Evolutionary conservation across 1,140 invertebrate genomes (phyloP).

Genomic region (Drosophila bipectinata): DNA sequence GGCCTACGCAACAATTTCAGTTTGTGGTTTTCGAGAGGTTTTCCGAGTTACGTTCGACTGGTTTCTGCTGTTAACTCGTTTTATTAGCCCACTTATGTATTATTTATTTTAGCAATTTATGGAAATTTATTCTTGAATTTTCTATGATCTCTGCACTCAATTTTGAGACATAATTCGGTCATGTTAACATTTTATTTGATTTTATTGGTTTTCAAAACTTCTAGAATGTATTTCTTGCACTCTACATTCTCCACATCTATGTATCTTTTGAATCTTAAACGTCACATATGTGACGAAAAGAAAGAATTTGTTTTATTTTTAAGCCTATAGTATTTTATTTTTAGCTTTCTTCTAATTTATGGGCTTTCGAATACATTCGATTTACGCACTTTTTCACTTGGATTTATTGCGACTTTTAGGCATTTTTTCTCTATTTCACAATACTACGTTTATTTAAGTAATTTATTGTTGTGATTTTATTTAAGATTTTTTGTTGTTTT

Average conservation of each 20-base stretch:
- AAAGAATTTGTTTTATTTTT: slow-evolving; percentile 26
- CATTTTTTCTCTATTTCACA: slow-evolving; percentile 67
- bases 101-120: slow-evolving; percentile 41
- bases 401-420: slow-evolving; percentile 24
- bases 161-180: neutral
- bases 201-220: neutral
- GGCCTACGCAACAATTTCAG: slow-evolving; percentile 59
- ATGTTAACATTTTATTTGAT: slow-evolving; percentile 1
- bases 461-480: slow-evolving; percentile 39
- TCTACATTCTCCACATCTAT: slow-evolving; percentile 29
- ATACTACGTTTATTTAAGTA: slow-evolving; percentile 42
- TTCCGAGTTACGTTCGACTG: slow-evolving; percentile 42
- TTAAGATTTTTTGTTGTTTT: slow-evolving; percentile 10
- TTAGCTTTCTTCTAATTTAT: slow-evolving; percentile 41
- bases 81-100: slow-evolving; percentile 39
- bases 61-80: slow-evolving; percentile 53
- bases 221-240: neutral
- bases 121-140: slow-evolving; percentile 51
- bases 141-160: slow-evolving; percentile 13
- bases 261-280: slow-evolving; percentile 11
- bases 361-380: slow-evolving; percentile 24
- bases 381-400: slow-evolving; percentile 61
- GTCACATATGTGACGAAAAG: slow-evolving; percentile 49
- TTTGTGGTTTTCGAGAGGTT: slow-evolving; percentile 32
- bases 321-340: slow-evolving; percentile 40